phyloP scores from a whole-genome alignment of 2,888 invertebrate species.

The Paralinhomoeus sp. region DNA sequence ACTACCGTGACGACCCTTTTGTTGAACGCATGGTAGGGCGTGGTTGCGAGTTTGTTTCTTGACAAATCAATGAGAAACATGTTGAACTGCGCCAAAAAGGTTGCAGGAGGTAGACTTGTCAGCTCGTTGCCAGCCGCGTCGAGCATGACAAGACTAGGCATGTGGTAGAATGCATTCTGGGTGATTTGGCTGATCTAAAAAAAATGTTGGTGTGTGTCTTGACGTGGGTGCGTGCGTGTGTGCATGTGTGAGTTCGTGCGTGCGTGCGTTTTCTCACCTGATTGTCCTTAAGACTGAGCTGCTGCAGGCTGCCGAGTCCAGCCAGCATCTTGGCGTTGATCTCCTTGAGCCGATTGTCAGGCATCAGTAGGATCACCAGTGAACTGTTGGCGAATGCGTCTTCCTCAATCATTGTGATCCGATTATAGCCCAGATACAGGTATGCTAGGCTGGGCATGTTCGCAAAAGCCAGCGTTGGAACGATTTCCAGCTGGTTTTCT shows the following conservation, averaged over 20 bases:
- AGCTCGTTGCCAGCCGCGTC: constrained; percentile 20
- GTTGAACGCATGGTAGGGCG: constrained; percentile 23
- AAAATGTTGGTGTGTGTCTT: no score
- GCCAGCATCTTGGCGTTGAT: constrained; percentile 13
- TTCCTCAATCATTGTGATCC: constrained; percentile 12
- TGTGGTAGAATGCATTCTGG: constrained; percentile 21
- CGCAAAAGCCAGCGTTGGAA: constrained; percentile 11
- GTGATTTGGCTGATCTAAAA: constrained; percentile 19
- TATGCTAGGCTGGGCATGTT: constrained; percentile 16
- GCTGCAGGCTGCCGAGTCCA: constrained; percentile 17
- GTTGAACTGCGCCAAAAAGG: constrained; percentile 21
- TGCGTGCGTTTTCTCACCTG: no score
- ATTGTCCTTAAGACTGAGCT: constrained; percentile 21
- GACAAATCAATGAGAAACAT: constrained; percentile 21
- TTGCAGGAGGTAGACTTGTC: constrained; percentile 14
- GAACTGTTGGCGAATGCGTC: constrained; percentile 19
- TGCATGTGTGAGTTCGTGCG: no score
- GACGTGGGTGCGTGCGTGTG: not conserved
- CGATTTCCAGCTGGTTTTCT: constrained; percentile 9
- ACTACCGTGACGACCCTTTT: constrained; percentile 20
- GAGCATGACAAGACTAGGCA: constrained; percentile 19
- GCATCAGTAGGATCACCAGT: constrained; percentile 12
- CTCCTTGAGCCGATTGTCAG: constrained; percentile 13
- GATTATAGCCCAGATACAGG: constrained; percentile 17
- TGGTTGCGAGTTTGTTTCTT: constrained; percentile 15